These are phyloP conservation scores for Pentalonia nigronervosa DNA, from an alignment of 1,140 invertebrate species.

Conservation along the genomic window DNA sequence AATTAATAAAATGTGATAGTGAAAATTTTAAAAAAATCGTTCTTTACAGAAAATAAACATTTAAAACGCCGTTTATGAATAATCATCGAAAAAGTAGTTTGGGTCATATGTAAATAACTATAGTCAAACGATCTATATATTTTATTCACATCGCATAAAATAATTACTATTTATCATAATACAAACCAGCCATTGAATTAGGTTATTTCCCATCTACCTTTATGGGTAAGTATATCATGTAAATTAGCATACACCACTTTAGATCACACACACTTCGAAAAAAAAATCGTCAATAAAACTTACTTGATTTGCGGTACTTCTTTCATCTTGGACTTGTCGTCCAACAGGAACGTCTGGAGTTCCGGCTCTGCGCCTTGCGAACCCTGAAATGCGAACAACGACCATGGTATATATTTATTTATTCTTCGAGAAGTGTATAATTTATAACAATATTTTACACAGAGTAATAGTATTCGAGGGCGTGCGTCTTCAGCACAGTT, in stretches of 20 bases:
- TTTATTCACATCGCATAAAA: not conserved
- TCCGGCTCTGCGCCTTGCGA: not conserved
- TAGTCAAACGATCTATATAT: not conserved
- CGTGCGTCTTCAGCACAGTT: not conserved
- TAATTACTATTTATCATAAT: not conserved
- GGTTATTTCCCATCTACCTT: not conserved
- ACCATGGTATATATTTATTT: not conserved
- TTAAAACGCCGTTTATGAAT: not conserved
- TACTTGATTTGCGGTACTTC: not conserved
- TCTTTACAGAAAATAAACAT: not conserved
- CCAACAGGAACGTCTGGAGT: slow-evolving; percentile 46
- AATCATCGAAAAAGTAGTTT: not conserved
- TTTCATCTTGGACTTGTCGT: slow-evolving; percentile 46
- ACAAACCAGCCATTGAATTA: not conserved
- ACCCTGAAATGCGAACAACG: not conserved
- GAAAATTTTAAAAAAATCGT: not conserved
- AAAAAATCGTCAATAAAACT: slow-evolving; percentile 62
- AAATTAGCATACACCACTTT: not conserved
- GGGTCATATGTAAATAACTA: not conserved
- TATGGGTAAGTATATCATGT: not conserved
- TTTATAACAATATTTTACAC: not conserved
- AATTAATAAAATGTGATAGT: not conserved
- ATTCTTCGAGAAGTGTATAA: not conserved
- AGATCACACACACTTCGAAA: not conserved
- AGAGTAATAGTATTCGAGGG: not conserved